Evolutionary conservation across 1,140 invertebrate species (phyloP).

Genomic region (Drosophila ogumai): DNA sequence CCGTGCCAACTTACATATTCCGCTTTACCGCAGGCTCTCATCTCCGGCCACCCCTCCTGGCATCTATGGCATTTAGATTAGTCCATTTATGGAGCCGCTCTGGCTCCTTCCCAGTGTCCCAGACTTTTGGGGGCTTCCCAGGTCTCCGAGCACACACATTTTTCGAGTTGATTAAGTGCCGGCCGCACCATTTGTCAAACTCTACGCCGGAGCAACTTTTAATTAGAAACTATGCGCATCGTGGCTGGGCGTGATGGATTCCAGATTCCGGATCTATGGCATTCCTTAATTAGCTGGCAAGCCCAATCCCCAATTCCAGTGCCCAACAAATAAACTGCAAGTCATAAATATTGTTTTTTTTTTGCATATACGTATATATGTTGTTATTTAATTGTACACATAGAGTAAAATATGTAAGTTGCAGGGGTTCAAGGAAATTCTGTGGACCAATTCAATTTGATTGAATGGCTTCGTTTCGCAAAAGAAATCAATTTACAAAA

Average conservation of each 20-base stretch:
- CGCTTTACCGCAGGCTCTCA: background rate
- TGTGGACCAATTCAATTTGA: constrained; percentile 52
- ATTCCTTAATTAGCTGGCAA: constrained; percentile 34
- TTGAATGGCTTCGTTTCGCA: constrained; percentile 31
- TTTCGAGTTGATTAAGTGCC: constrained; percentile 48
- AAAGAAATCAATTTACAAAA: background rate
- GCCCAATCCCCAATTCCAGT: background rate
- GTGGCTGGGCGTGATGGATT: constrained; percentile 37
- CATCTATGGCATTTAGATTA: constrained; percentile 33
- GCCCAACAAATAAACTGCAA: background rate
- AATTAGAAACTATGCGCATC: constrained; percentile 62
- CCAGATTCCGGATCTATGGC: background rate
- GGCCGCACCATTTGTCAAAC: constrained; percentile 55
- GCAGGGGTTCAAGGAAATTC: background rate
- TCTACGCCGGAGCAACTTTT: constrained; percentile 47
- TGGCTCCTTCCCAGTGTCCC: background rate
- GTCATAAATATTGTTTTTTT: background rate
- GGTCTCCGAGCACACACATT: constrained; percentile 8
- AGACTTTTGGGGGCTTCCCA: background rate
- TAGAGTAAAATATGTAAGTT: constrained; percentile 44
- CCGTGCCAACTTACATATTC: background rate
- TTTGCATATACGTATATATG: background rate
- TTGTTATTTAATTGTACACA: constrained; percentile 48
- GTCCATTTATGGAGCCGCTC: constrained; percentile 14
- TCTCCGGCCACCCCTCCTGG: background rate